Evolutionary conservation across 1,140 invertebrate genomes (phyloP).

Genomic region (Ruditapes philippinarum): DNA sequence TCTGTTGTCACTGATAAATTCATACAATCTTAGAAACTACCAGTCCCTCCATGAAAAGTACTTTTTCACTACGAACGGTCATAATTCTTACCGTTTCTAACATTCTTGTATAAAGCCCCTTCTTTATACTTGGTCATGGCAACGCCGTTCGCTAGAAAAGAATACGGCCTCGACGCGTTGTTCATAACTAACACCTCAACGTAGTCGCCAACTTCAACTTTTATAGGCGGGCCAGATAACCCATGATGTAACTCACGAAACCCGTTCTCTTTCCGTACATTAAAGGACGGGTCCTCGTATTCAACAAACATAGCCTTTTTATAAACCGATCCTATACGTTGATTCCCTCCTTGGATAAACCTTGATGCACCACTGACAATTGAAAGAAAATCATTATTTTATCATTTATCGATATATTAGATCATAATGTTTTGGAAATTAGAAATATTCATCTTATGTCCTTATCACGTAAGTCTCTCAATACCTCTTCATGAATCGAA

Average conservation of each 20-base stretch:
- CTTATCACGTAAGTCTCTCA: too few species aligned
- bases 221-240: conserved; percentile 79
- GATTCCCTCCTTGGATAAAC: background rate
- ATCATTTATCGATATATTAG: too few species aligned
- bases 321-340: conserved; percentile 79
- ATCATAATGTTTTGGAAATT: too few species aligned
- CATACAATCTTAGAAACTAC: too few species aligned
- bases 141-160: conserved; percentile 77
- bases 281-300: conserved; percentile 76
- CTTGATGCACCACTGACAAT: background rate
- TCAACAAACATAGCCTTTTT: conserved; percentile 76
- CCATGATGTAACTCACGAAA: conserved; percentile 72
- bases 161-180: conserved; percentile 73
- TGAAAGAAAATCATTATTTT: too few species aligned
- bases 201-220: conserved; percentile 78
- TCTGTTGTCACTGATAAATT: too few species aligned
- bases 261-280: background rate
- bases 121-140: conserved; percentile 69
- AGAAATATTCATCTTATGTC: too few species aligned
- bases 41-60: too few species aligned
- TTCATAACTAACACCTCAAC: conserved; percentile 78
- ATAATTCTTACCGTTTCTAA: background rate
- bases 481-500: too few species aligned
- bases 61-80: too few species aligned
- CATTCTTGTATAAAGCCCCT: conserved; percentile 71